Evolutionary conservation across 2,888 invertebrate genomes (phyloP).

Genomic region (Acrobasis consociella): DNA sequence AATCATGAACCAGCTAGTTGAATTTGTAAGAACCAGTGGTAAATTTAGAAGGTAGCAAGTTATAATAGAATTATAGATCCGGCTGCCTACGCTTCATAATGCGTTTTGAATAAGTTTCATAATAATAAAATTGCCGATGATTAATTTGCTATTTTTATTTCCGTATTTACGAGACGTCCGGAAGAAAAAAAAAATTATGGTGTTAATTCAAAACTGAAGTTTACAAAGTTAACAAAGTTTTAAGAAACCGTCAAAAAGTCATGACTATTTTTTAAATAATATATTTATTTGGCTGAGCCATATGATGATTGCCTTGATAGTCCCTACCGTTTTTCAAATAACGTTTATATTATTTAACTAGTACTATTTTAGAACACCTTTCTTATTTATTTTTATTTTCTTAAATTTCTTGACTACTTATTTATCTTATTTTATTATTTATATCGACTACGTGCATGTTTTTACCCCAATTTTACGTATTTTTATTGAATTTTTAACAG

Average conservation of each 20-base stretch:
- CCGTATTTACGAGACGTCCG: too few relatives aligned
- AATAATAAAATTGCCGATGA: too few relatives aligned
- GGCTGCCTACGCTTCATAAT: too few relatives aligned
- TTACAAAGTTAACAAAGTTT: too few relatives aligned
- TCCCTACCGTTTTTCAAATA: neutral
- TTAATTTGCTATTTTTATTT: too few relatives aligned
- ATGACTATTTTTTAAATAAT: slow-evolving; percentile 6
- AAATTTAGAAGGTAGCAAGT: too few relatives aligned
- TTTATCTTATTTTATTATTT: neutral
- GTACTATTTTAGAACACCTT: slow-evolving; percentile 1
- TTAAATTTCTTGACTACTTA: neutral
- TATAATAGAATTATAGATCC: too few relatives aligned
- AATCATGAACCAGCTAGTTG: neutral
- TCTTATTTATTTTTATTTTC: neutral
- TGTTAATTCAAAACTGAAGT: too few relatives aligned
- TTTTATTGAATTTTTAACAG: neutral
- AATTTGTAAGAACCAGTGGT: slow-evolving; percentile 5
- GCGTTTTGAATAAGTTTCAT: too few relatives aligned
- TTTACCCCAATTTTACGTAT: neutral
- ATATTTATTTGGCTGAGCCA: slow-evolving; percentile 11
- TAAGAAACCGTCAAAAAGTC: slow-evolving; percentile 2
- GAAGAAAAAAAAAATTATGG: too few relatives aligned
- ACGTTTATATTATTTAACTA: slow-evolving; percentile 10
- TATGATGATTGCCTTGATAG: slow-evolving; percentile 4
- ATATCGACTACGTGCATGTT: neutral